Percentiles rank a stretch among this genome's conserved stretches.
Conservation (phyloP, 2,113 vertebrate species). For the Mola mola region DNA sequence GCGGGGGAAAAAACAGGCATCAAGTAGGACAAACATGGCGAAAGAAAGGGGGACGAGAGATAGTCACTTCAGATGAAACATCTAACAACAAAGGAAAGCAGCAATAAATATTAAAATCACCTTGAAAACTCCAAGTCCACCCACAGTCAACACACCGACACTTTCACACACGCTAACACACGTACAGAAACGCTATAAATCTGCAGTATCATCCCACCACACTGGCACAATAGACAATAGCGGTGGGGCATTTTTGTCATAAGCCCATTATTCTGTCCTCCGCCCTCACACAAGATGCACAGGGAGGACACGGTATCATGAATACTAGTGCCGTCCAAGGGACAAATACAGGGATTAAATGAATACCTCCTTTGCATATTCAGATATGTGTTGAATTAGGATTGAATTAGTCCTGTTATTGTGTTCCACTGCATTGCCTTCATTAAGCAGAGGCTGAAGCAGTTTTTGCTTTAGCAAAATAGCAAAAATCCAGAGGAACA, state of each 20-base stretch:
- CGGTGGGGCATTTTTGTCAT: slow-evolving; percentile 11
- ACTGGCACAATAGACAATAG: not conserved
- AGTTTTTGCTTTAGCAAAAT: too few species aligned
- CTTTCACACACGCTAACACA: slow-evolving; percentile 11
- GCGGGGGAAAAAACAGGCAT: not conserved
- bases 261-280: not conserved
- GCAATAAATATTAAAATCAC: slow-evolving; percentile 58
- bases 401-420: too few species aligned
- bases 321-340: too few species aligned
- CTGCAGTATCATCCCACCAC: not conserved
- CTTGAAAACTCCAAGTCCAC: slow-evolving; percentile 30
- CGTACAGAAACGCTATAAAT: slow-evolving; percentile 12
- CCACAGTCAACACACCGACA: slow-evolving; percentile 1
- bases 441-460: too few species aligned
- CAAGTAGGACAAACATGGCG: not conserved
- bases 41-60: slow-evolving; percentile 1
- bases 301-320: not conserved
- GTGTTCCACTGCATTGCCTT: not conserved
- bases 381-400: too few species aligned
- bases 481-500: too few species aligned
- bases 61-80: slow-evolving; percentile 2
- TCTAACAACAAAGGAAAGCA: slow-evolving; percentile 30
- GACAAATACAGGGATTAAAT: too few species aligned
- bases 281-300: not conserved
- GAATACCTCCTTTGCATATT: not conserved